Evolutionary conservation across 2,113 vertebrate species (phyloP).

Genomic region (Oncorhynchus gorbuscha): DNA sequence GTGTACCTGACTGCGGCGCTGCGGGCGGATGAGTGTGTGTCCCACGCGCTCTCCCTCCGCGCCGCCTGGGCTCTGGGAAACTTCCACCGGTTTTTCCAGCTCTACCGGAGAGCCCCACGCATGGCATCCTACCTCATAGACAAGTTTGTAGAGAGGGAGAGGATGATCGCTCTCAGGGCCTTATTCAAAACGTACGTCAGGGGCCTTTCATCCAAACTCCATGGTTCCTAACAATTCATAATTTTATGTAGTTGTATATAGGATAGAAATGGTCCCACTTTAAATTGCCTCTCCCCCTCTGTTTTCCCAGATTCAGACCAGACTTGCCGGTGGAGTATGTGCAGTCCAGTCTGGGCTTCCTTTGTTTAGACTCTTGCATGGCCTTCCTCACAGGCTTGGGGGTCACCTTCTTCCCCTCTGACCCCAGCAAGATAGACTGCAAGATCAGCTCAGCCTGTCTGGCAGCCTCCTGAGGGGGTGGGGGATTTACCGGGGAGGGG

Average conservation of each 20-base stretch:
- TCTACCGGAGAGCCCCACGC: constrained; percentile 82
- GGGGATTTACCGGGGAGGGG: background rate
- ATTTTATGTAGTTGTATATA: background rate
- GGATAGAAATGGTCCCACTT: background rate
- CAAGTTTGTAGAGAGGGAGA: constrained; percentile 90
- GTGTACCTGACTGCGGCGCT: constrained; percentile 83
- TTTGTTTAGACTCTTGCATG: constrained; percentile 86
- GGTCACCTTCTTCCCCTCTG: constrained; percentile 77
- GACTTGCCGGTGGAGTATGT: constrained; percentile 83
- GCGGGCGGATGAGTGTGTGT: constrained; percentile 81
- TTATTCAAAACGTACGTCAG: constrained; percentile 91
- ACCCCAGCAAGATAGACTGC: constrained; percentile 88
- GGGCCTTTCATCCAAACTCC: background rate
- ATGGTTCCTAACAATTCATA: background rate
- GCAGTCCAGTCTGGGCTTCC: constrained; percentile 85
- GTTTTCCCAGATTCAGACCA: constrained; percentile 73
- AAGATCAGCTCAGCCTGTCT: constrained; percentile 84
- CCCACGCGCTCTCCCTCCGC: constrained; percentile 82
- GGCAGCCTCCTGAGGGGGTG: constrained; percentile 75
- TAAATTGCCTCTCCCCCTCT: constrained; percentile 13
- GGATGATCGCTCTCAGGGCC: constrained; percentile 84
- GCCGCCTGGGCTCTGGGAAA: constrained; percentile 89
- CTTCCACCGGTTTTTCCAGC: constrained; percentile 86
- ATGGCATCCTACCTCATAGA: constrained; percentile 93
- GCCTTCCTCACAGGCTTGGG: constrained; percentile 84